Percentiles rank a stretch among this genome's conserved stretches.
Conservation (phyloP, 2,113 vertebrate species). For the Protobothrops mucrosquamatus region DNA sequence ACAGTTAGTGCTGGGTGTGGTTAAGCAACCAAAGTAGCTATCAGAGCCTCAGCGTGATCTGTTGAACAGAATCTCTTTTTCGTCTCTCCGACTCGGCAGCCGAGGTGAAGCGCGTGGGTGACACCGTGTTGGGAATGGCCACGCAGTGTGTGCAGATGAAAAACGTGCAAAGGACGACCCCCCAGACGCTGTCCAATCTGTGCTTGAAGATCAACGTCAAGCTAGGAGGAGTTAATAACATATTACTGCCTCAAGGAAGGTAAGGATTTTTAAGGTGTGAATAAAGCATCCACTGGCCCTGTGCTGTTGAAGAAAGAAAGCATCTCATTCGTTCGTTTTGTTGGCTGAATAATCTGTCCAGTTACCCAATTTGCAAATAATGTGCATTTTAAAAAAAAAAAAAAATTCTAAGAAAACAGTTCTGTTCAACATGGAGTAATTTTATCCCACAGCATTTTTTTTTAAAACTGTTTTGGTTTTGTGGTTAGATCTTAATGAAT, state of each 20-base stretch:
- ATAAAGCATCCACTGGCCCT: not conserved
- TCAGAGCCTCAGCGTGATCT: not conserved
- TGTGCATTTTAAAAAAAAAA: not conserved
- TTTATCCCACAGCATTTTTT: not conserved
- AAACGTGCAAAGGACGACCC: slow-evolving; percentile 96
- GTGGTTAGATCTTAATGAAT: not conserved
- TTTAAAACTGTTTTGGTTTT: not conserved
- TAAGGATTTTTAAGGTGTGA: slow-evolving; percentile 50
- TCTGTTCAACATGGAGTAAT: not conserved
- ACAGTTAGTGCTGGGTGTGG: not conserved
- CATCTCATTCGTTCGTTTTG: not conserved
- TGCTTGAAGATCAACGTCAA: slow-evolving; percentile 99
- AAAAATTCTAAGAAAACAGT: not conserved
- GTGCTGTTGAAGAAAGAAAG: not conserved
- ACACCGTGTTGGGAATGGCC: slow-evolving; percentile 96
- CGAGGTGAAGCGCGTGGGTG: slow-evolving; percentile 95
- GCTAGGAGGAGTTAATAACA: slow-evolving; percentile 95
- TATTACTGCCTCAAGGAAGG: slow-evolving; percentile 96
- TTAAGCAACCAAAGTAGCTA: not conserved
- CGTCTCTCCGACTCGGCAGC: slow-evolving; percentile 64
- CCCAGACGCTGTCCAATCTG: slow-evolving; percentile 96
- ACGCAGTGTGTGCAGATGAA: slow-evolving; percentile 99
- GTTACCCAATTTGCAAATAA: not conserved
- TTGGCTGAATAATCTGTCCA: not conserved
- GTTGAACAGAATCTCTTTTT: rapidly evolving